Evolutionary conservation across 2,797 vertebrate genomes (phyloP).

Genomic region (Muscicapa comitata): DNA sequence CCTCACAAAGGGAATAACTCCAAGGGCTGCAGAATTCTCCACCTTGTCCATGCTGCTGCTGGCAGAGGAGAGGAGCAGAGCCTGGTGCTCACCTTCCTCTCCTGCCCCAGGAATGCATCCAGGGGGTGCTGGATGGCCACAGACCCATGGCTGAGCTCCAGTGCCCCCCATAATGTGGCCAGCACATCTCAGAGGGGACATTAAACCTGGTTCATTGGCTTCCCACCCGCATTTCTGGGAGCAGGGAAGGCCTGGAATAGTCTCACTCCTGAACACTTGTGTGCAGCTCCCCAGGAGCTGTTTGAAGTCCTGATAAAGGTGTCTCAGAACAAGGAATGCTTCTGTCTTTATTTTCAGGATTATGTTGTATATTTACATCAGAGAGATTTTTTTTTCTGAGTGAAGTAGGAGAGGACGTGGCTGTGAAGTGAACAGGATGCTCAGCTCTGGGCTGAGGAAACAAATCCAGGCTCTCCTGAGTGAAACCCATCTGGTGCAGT

Average conservation of each 20-base stretch:
- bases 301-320: neutral
- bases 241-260: neutral
- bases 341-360: neutral
- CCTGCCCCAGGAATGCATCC: fast-evolving
- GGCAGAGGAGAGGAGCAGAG: neutral
- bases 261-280: neutral
- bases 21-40: neutral
- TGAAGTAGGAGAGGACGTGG: neutral
- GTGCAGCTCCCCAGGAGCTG: neutral
- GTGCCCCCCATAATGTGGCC: neutral
- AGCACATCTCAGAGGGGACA: neutral
- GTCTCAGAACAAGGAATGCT: neutral
- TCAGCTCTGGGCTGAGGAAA: neutral
- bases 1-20: neutral
- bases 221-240: fast-evolving
- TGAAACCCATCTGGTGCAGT: neutral
- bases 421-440: neutral
- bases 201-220: neutral
- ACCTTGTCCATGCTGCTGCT: fast-evolving
- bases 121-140: neutral
- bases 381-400: neutral
- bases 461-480: neutral
- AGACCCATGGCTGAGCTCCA: neutral
- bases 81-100: neutral
- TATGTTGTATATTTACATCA: neutral